phyloP scores from a whole-genome alignment of 2,797 vertebrate genomes.

The Bradypus variegatus region DNA sequence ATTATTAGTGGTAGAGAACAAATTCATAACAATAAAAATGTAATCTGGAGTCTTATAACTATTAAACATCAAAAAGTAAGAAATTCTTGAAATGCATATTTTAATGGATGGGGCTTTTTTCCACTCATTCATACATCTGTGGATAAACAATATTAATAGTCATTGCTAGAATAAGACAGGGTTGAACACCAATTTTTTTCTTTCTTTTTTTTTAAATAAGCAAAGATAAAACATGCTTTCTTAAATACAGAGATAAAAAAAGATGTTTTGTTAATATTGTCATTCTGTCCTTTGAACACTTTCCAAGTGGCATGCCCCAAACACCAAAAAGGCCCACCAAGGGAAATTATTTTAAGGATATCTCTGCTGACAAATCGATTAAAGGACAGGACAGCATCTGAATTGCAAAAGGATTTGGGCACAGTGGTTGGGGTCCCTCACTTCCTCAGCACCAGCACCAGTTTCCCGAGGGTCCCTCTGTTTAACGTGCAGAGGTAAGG shows the following conservation, averaged over 20 bases:
- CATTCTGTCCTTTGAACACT: background rate
- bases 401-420: background rate
- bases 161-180: background rate
- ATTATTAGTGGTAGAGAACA: background rate
- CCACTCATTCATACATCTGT: background rate
- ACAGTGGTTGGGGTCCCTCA: background rate
- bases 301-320: background rate
- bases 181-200: background rate
- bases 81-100: background rate
- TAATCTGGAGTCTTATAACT: background rate
- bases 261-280: background rate
- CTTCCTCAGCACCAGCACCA: background rate
- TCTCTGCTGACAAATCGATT: background rate
- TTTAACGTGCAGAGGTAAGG: background rate
- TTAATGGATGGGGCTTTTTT: background rate
- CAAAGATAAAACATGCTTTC: background rate
- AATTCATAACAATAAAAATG: background rate
- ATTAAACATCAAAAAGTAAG: background rate
- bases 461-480: background rate
- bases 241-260: background rate
- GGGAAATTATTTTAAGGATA: background rate
- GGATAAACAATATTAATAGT: background rate
- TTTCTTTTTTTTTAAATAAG: background rate
- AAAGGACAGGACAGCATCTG: background rate
- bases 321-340: background rate